phyloP scores from a whole-genome alignment of 2,888 invertebrate species.

The Luperina testacea region DNA sequence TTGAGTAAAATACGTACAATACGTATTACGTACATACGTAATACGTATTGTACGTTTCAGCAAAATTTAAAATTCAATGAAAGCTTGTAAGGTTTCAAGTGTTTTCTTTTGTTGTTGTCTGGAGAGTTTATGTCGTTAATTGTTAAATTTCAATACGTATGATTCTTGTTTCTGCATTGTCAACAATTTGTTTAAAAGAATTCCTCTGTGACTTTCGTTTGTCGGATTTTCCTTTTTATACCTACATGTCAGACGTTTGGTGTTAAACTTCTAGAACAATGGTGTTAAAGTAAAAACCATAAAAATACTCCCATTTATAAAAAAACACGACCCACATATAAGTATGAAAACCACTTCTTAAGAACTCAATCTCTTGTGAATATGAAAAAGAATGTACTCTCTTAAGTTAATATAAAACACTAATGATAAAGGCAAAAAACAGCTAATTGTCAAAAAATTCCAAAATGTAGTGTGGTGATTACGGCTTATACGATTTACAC shows the following conservation, averaged over 20 bases:
- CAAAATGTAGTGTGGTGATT: background rate
- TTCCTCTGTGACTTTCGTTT: too few species aligned
- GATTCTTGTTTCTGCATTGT: too few species aligned
- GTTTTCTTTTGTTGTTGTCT: background rate
- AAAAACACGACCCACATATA: background rate
- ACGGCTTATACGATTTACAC: background rate
- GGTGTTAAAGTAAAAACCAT: too few species aligned
- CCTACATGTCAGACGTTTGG: background rate
- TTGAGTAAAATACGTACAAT: conserved; percentile 9
- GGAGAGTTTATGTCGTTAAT: background rate
- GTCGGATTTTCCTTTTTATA: background rate
- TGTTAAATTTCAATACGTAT: background rate
- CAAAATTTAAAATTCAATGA: conserved; percentile 14
- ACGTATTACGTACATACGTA: too few species aligned
- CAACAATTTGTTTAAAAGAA: background rate
- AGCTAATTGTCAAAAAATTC: background rate
- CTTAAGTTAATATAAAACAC: background rate
- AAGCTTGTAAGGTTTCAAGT: conserved; percentile 9
- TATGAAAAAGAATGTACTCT: background rate
- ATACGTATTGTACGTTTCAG: conserved; percentile 20
- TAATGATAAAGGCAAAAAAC: background rate
- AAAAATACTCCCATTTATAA: background rate
- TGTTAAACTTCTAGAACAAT: background rate
- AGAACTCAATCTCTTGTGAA: background rate
- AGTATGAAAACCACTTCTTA: too few species aligned